Percentiles rank a stretch among this genome's conserved stretches.
Conservation (phyloP, 2,113 vertebrate genomes). For the Semicossyphus pulcher region DNA sequence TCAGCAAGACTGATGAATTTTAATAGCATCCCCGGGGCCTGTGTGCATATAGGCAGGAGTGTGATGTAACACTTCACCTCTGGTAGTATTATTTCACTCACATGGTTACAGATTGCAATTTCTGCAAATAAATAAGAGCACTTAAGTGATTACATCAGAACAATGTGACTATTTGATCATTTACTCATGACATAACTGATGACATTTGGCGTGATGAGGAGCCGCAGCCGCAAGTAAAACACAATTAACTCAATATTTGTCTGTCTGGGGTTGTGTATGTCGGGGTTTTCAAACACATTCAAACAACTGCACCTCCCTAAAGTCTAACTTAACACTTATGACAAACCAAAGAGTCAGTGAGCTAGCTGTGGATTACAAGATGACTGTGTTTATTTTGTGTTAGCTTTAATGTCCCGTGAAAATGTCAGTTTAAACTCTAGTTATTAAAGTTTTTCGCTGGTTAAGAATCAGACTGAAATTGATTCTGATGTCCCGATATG, state of each 20-base stretch:
- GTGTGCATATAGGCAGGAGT: slow-evolving; percentile 26
- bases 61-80: slow-evolving; percentile 49
- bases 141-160: neutral
- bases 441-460: no score
- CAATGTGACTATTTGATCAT: neutral
- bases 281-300: neutral
- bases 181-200: no score
- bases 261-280: neutral
- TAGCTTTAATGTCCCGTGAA: no score
- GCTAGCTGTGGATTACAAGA: no score
- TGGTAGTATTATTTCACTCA: slow-evolving; percentile 26
- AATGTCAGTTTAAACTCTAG: no score
- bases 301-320: neutral
- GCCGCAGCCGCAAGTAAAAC: neutral
- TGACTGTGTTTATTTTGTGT: no score
- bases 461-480: no score
- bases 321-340: no score
- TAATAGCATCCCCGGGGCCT: slow-evolving; percentile 45
- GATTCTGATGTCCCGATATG: no score
- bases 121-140: no score
- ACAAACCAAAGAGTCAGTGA: no score
- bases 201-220: neutral
- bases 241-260: neutral
- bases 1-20: slow-evolving; percentile 48
- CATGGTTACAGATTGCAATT: slow-evolving; percentile 2